These are phyloP conservation scores for Drosophila quadrilineata DNA, from an alignment of 1,140 invertebrate genomes.

Conservation along the genomic window DNA sequence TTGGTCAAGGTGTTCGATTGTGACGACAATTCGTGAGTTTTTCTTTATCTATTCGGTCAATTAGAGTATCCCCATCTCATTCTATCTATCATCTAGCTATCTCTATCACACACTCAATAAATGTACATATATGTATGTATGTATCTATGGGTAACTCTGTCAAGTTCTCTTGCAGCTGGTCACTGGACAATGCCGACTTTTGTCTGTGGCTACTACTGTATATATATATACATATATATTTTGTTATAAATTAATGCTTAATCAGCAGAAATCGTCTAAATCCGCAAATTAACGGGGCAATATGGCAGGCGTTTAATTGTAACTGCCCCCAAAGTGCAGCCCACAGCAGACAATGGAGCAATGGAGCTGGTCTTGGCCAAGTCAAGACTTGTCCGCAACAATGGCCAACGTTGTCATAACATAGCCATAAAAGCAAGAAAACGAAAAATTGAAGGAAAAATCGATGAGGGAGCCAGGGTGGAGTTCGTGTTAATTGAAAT, in stretches of 20 bases:
- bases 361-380: conserved; percentile 7
- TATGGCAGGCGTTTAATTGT: conserved; percentile 73
- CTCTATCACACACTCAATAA: no score
- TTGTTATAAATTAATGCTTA: conserved; percentile 73
- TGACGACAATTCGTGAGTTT: conserved; percentile 38
- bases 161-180: conserved; percentile 20
- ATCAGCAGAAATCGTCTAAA: conserved; percentile 73
- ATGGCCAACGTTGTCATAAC: conserved; percentile 60
- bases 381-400: conserved; percentile 54
- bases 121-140: no score
- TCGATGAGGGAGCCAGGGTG: conserved; percentile 15
- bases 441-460: no score
- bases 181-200: conserved; percentile 43
- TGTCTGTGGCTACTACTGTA: no score
- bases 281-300: conserved; percentile 65
- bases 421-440: conserved; percentile 9
- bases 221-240: conserved; percentile 42
- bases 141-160: no score
- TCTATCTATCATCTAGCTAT: no score
- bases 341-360: conserved; percentile 30
- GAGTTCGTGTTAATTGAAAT: conserved; percentile 65
- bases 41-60: conserved; percentile 5
- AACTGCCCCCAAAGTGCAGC: conserved; percentile 49
- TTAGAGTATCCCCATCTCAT: no score
- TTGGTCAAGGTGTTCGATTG: conserved; percentile 54